Base-by-base conservation (phyloP, 2,797 vertebrate species). In the Decapterus maruadsi region DNA sequence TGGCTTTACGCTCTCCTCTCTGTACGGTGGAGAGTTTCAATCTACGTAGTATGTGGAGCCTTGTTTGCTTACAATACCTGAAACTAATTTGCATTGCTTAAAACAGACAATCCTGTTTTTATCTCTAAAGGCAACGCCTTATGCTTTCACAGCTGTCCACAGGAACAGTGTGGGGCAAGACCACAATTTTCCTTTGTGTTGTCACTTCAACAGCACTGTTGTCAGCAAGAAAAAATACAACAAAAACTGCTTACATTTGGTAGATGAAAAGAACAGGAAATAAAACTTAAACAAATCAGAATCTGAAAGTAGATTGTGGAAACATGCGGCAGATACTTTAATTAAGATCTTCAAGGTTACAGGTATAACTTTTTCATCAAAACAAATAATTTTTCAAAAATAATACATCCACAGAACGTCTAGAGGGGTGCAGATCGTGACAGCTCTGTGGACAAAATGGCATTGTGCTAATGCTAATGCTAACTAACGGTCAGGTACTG, bases 41-140 rank as follows among this genome's bases (percentile, higher is more conserved):
- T 50, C 0, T 53, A 2, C 17, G 6, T 9, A 17, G 8, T 22
- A 3, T 26, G 45, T 50, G 22, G 26, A 56, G 29, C 26, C n/a
- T 42, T 56, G 63, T 60, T 71, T 53, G 9, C 48, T 56, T 31
- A 38, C 8, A 76, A 69, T 54, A 67, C 55, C 69, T 64, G 17
- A 59, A 68, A 29, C 20, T 55, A 42, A 74, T 77, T 74, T 82
- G 51, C 69, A 66, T 82, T 74, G 8, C 77, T 81, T 66, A 48
- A 9, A 64, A 63, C 50, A 60, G 36, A 31, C 46, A 46, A 8
- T 73, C 79, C 3, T 75, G 31, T 81, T 76, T 81, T 86, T 20
- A 79, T 84, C 61, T 71, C 71, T 29, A 62, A 8, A 73, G 36
- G 8, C 31, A 20, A 58, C 65, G 56, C 58, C 13, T n/a, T n/a